Evolutionary conservation across 2,113 vertebrate genomes (phyloP).

Genomic region (Ascaphus truei): DNA sequence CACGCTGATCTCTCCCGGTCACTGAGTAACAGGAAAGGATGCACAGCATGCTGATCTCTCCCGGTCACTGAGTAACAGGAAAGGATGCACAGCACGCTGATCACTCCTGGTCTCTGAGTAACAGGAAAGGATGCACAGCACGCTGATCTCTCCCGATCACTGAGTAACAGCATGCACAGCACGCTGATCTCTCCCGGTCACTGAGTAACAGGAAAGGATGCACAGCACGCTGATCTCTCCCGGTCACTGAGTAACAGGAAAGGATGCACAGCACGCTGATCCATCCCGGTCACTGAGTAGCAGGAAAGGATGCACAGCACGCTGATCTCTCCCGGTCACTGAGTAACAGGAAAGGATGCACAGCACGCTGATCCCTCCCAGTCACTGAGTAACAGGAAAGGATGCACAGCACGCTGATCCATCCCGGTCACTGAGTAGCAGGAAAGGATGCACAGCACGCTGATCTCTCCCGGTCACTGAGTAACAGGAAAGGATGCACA

Average conservation of each 20-base stretch:
- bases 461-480: background rate
- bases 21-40: background rate
- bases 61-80: no score
- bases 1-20: background rate
- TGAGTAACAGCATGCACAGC: no score
- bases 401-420: no score
- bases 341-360: no score
- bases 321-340: no score
- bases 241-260: no score
- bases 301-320: no score
- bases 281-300: background rate
- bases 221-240: no score
- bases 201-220: accelerated
- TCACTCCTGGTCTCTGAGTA: background rate
- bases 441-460: background rate
- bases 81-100: background rate
- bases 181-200: background rate
- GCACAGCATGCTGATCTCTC: no score
- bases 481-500: accelerated
- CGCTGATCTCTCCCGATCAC: no score
- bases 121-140: no score
- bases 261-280: background rate
- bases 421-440: no score
- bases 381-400: background rate
- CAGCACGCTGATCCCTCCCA: background rate